phyloP scores from a whole-genome alignment of 2,797 vertebrate genomes.

The Odontamblyopus rebecca region DNA sequence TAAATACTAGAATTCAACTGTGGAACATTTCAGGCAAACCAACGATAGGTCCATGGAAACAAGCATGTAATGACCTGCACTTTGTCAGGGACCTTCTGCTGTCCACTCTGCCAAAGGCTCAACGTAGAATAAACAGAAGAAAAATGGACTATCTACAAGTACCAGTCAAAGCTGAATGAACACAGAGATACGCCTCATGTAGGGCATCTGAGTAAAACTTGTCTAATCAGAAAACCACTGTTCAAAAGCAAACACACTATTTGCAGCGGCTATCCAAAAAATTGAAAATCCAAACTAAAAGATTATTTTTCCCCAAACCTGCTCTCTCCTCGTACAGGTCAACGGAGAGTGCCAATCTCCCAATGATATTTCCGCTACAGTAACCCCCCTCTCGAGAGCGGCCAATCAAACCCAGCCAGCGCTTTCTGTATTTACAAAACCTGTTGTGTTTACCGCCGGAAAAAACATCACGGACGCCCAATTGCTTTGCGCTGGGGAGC shows the following conservation, averaged over 20 bases:
- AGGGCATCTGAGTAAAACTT: neutral
- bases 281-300: neutral
- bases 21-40: no score
- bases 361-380: neutral
- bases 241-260: neutral
- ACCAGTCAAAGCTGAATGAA: no score
- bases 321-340: neutral
- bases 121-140: neutral
- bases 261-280: neutral
- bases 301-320: neutral
- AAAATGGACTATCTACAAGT: no score
- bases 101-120: no score
- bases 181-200: no score
- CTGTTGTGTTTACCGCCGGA: conserved; percentile 8
- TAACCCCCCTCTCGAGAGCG: neutral
- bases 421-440: conserved; percentile 22
- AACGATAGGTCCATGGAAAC: neutral
- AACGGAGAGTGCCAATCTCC: neutral
- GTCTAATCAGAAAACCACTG: neutral
- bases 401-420: neutral
- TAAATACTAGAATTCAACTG: neutral
- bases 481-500: conserved; percentile 27
- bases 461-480: conserved; percentile 10
- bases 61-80: neutral
- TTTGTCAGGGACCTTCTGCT: no score